These are phyloP conservation scores for Shargacucullia verbasci DNA, from an alignment of 2,888 invertebrate genomes.

Conservation along the genomic window DNA sequence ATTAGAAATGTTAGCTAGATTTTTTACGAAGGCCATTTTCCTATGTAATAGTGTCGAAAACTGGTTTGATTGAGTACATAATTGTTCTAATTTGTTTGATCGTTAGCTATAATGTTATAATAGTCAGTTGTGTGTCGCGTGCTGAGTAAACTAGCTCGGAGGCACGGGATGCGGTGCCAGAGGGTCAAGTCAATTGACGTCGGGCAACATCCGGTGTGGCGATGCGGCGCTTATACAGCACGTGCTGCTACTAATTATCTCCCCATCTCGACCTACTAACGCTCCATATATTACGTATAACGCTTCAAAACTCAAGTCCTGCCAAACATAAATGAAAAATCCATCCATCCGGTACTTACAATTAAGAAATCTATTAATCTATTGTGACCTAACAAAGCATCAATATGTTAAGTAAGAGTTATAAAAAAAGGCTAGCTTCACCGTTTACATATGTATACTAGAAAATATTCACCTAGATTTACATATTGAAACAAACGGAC, in stretches of 20 bases:
- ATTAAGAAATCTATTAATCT: no score
- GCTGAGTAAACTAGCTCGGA: conserved; percentile 66
- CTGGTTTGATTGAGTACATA: conserved; percentile 38
- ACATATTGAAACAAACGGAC: no score
- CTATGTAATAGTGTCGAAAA: conserved; percentile 29
- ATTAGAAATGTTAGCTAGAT: background rate
- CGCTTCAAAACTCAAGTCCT: conserved; percentile 10
- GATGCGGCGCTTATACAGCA: conserved; percentile 71
- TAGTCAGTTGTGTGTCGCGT: conserved; percentile 64
- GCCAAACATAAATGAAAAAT: background rate
- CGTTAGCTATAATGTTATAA: conserved; percentile 48
- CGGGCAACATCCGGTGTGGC: conserved; percentile 80
- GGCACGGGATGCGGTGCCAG: conserved; percentile 79
- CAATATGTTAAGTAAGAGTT: no score
- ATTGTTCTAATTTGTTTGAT: conserved; percentile 40
- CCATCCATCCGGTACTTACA: no score
- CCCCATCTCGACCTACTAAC: conserved; percentile 51
- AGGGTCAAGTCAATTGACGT: conserved; percentile 87
- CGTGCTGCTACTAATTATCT: conserved; percentile 74
- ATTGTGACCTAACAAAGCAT: no score
- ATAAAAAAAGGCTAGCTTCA: no score
- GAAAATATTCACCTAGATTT: no score
- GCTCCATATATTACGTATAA: conserved; percentile 23
- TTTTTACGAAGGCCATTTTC: conserved; percentile 33
- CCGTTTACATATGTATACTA: no score